A percentile compares a stretch with the other conserved stretches of the same genome.
Conservation (phyloP, 2,113 vertebrate species). For the Paratilapia polleni region DNA sequence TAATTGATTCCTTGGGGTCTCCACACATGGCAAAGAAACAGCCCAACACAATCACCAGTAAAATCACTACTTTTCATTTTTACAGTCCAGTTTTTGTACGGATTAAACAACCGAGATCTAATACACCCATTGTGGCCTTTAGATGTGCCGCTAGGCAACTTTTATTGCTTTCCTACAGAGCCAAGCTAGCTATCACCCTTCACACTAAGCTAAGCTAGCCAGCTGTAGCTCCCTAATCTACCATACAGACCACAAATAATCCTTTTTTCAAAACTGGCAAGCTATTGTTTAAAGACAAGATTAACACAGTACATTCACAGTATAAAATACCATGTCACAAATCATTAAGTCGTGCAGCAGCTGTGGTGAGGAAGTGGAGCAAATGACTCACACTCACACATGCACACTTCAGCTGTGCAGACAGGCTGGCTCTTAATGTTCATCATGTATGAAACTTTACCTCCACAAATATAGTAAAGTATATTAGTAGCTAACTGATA, state of each 20-base stretch:
- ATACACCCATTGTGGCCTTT: background rate
- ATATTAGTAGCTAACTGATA: constrained; percentile 33
- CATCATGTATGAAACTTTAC: constrained; percentile 12
- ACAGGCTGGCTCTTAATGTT: constrained; percentile 6
- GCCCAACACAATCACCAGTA: too few relatives aligned
- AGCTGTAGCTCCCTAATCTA: background rate
- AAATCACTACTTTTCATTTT: background rate
- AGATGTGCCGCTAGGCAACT: background rate
- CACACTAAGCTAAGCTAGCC: background rate
- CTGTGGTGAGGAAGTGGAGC: background rate
- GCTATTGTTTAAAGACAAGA: background rate
- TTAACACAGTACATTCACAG: background rate
- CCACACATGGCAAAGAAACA: background rate
- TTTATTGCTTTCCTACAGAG: background rate
- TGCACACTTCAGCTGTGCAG: background rate
- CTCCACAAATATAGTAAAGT: constrained; percentile 2
- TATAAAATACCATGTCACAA: background rate
- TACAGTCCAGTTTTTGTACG: background rate
- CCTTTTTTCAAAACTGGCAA: background rate
- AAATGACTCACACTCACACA: constrained; percentile 5
- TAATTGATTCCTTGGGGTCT: background rate
- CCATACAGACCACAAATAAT: background rate
- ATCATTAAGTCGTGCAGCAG: background rate
- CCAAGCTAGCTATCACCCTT: background rate
- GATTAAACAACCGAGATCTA: background rate